Evolutionary conservation across 2,888 invertebrate genomes (phyloP), one percentile per base, ranked within the genome.

Genomic region (Serripes groenlandicus): DNA sequence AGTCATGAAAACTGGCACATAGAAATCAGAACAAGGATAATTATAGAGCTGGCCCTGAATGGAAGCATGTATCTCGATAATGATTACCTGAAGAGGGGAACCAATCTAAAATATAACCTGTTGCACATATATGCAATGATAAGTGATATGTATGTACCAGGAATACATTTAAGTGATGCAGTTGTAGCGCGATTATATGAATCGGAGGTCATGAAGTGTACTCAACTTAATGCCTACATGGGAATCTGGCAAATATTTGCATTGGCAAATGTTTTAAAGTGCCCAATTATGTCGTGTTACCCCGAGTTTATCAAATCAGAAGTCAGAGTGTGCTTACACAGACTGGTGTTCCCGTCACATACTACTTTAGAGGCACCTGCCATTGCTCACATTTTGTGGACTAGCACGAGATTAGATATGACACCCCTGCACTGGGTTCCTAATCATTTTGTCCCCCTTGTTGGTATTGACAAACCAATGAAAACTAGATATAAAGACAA

Each of bases 211-310:
- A 26, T 64, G 11, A 30, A 23, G 5, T 64, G 64, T 64, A 30
- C 32, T 28, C 18, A 64, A 64, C 5, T 23, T 64, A 30, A 30
- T n/a, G n/a, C 32, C 15, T 64, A 64, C n/a, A 64, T 64, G 64
- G 64, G 64, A 11, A 64, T 64, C 18, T 64, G 64, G 64, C 64
- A 64, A 64, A 28, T 64, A 5, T 64, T 64, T 28, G 64, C 64
- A 11, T 30, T 64, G 9, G 5, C 64, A 11, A 64, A 28, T 64
- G 64, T 64, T 30, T 9, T 64, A 11, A 5, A 32, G n/a, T 64
- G 64, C 32, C 64, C 64, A 11, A 64, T 64, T 28, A 30, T 64
- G 32, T 64, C 64, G 5, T 23, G 9, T 23, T 64, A 64, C n/a
- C 64, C 64, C 18, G 64, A 64, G 26, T 28, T 11, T 64, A 11